Percentiles rank a stretch among this genome's conserved stretches.
Conservation (phyloP, 2,888 invertebrate genomes). For the Cheilosia pagana region DNA sequence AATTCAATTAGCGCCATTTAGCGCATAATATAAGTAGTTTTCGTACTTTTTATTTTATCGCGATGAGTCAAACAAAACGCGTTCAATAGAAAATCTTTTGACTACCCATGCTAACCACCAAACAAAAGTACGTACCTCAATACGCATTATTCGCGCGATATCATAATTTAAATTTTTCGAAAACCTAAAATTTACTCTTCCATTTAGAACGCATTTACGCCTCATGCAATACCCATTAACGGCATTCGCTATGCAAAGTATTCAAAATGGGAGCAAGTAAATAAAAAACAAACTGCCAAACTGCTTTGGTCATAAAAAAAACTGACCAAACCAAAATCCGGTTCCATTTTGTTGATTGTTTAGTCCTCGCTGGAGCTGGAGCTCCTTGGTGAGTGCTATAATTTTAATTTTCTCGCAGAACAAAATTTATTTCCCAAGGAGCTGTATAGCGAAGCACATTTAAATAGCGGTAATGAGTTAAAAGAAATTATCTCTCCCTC, state of each 20-base stretch:
- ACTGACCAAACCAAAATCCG: constrained; percentile 32
- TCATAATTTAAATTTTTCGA: not conserved
- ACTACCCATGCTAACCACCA: too few species aligned
- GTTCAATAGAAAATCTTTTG: too few species aligned
- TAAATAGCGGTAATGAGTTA: constrained; percentile 39
- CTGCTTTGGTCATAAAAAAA: constrained; percentile 13
- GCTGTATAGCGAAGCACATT: constrained; percentile 16
- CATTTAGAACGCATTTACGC: constrained; percentile 20
- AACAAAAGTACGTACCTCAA: too few species aligned
- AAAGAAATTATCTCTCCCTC: constrained; percentile 37
- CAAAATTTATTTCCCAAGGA: constrained; percentile 25
- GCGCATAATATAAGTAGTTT: too few species aligned
- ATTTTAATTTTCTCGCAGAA: too few species aligned
- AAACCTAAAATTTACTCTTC: constrained; percentile 15
- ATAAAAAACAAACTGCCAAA: constrained; percentile 1
- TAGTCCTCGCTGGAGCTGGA: too few species aligned
- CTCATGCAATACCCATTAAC: constrained; percentile 42
- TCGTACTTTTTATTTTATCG: too few species aligned
- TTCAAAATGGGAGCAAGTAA: constrained; percentile 24
- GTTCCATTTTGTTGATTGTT: too few species aligned
- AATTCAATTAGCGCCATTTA: too few species aligned
- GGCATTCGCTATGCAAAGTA: constrained; percentile 33
- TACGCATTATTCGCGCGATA: too few species aligned
- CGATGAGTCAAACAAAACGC: too few species aligned
- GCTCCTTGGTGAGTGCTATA: too few species aligned